These are phyloP conservation scores for Marcusenius ussheri DNA, from an alignment of 2,113 vertebrate genomes.

Conservation along the genomic window DNA sequence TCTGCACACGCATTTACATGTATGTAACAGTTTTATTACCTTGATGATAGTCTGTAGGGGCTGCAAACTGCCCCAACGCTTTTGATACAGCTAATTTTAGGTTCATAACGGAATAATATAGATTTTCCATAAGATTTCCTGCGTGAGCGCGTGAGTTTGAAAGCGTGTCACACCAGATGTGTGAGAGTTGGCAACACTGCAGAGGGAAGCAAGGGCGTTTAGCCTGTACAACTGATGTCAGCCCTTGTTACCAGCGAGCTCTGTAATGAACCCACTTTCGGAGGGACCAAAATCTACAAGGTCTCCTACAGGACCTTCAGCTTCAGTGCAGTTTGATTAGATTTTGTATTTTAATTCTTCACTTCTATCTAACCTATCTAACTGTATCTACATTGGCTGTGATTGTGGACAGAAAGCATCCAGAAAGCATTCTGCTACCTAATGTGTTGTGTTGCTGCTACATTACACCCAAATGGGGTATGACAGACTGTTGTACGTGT, in stretches of 20 bases:
- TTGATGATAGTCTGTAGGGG: background rate
- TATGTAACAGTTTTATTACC: background rate
- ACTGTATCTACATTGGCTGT: background rate
- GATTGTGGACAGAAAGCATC: background rate
- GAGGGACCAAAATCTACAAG: background rate
- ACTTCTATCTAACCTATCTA: background rate
- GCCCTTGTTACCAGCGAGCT: background rate
- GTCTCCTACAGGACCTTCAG: background rate
- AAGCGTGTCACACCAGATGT: background rate
- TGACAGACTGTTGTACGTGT: background rate
- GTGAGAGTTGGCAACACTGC: background rate
- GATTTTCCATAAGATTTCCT: background rate
- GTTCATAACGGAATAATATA: background rate
- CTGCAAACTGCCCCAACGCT: background rate
- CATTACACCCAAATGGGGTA: background rate
- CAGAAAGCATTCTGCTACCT: background rate
- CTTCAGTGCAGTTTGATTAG: background rate
- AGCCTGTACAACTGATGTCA: background rate
- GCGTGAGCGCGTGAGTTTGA: background rate
- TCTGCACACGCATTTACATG: background rate
- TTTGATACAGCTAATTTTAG: background rate
- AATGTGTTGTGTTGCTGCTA: background rate
- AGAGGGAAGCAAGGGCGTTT: background rate
- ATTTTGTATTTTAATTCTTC: background rate
- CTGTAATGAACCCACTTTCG: background rate